Evolutionary conservation across 2,888 invertebrate species (phyloP).

Genomic region (Ectemnius continuus): DNA sequence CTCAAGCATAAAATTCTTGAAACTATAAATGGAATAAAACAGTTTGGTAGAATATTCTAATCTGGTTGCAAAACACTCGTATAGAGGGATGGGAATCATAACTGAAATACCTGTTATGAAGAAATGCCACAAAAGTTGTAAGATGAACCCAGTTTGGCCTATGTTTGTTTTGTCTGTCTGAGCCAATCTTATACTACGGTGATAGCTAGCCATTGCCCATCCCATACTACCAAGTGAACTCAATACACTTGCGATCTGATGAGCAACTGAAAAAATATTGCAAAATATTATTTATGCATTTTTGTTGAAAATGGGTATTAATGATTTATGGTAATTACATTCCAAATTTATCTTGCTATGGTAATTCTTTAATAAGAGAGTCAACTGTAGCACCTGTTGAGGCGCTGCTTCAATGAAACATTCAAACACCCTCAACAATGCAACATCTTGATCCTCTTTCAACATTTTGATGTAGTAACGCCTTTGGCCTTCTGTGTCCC

Average conservation of each 20-base stretch:
- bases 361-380: conserved; percentile 83
- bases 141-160: conserved; percentile 83
- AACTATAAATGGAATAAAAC: conserved; percentile 80
- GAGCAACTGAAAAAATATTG: conserved; percentile 77
- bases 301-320: not conserved
- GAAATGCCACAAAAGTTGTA: conserved; percentile 93
- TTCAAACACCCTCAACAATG: conserved; percentile 87
- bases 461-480: conserved; percentile 86
- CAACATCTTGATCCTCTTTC: conserved; percentile 89
- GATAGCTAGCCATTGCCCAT: conserved; percentile 94
- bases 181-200: conserved; percentile 88
- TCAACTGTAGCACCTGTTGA: conserved; percentile 87
- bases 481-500: conserved; percentile 81
- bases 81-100: not conserved
- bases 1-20: conserved; percentile 90
- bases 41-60: not conserved
- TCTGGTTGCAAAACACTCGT: not conserved
- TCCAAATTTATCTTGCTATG: conserved; percentile 79
- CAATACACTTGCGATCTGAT: conserved; percentile 86
- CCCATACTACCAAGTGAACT: conserved; percentile 92
- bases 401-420: conserved; percentile 91
- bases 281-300: conserved; percentile 26
- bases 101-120: conserved; percentile 84
- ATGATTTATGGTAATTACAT: conserved; percentile 74
- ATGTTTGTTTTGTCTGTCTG: conserved; percentile 89